Evolutionary conservation across 2,888 invertebrate species (phyloP).

Genomic region (Phengaris arion): DNA sequence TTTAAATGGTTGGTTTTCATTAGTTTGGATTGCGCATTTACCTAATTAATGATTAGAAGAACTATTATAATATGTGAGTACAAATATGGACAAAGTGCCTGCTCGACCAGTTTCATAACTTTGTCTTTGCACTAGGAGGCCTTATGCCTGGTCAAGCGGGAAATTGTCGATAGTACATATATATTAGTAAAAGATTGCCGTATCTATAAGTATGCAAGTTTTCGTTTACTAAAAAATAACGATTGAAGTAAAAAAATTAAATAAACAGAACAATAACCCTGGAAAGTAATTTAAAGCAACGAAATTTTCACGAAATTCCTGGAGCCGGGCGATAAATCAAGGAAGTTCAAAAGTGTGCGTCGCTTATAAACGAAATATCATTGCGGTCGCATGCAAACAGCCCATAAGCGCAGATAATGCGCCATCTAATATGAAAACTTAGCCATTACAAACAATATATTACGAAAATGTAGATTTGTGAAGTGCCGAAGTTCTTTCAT

Average conservation of each 20-base stretch:
- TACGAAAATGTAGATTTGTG: slow-evolving; percentile 47
- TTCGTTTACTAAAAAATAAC: neutral
- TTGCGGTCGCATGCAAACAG: slow-evolving; percentile 67
- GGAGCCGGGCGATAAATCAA: neutral
- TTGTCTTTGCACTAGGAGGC: too few relatives aligned
- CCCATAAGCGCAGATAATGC: slow-evolving; percentile 65
- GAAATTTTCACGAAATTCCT: slow-evolving; percentile 15
- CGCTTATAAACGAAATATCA: slow-evolving; percentile 31
- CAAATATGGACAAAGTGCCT: too few relatives aligned
- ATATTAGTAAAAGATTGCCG: too few relatives aligned
- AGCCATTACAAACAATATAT: slow-evolving; percentile 64
- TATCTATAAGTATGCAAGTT: neutral
- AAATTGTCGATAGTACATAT: too few relatives aligned
- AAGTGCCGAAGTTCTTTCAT: slow-evolving; percentile 38
- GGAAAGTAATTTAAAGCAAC: slow-evolving; percentile 18
- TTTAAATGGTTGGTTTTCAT: neutral
- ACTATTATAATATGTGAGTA: neutral
- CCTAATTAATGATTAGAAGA: neutral
- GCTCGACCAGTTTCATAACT: too few relatives aligned
- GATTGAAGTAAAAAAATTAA: neutral
- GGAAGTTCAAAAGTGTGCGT: slow-evolving; percentile 30
- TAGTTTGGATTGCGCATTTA: neutral
- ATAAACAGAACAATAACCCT: neutral
- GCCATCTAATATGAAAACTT: slow-evolving; percentile 64
- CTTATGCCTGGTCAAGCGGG: too few relatives aligned